Conservation (phyloP, 2,113 vertebrate species). For the Indicator maculatus region DNA sequence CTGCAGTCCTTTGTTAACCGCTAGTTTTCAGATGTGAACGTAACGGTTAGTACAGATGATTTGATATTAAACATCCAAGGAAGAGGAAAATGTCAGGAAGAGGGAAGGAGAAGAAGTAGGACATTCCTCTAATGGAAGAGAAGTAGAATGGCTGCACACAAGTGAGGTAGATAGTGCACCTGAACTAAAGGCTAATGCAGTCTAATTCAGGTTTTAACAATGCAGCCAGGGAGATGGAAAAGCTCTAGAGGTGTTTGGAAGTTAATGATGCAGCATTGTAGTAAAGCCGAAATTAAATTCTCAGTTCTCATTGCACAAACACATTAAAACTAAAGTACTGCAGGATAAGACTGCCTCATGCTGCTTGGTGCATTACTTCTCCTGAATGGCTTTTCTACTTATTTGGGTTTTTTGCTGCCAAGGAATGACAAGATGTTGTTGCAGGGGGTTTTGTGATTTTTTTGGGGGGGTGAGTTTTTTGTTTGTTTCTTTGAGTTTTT, state of each 20-base stretch:
- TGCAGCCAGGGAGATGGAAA: neutral
- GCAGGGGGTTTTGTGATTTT: no score
- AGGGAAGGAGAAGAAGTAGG: neutral
- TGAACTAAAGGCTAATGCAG: neutral
- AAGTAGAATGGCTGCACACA: neutral
- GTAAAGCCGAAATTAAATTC: slow-evolving; percentile 21
- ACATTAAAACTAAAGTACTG: neutral
- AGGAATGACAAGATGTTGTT: neutral
- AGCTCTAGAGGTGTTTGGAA: slow-evolving; percentile 37
- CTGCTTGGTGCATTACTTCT: neutral
- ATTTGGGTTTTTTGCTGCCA: neutral
- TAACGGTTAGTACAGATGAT: neutral
- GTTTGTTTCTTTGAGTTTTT: no score
- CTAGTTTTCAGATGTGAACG: neutral
- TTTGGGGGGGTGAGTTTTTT: no score
- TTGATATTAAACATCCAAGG: neutral
- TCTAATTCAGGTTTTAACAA: neutral
- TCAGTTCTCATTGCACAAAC: neutral
- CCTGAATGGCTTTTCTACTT: neutral
- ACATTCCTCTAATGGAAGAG: neutral
- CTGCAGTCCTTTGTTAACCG: neutral
- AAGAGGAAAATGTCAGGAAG: neutral
- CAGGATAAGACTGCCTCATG: neutral
- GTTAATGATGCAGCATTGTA: slow-evolving; percentile 2
- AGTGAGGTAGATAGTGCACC: neutral